Evolutionary conservation across 1,140 invertebrate genomes (phyloP).

Genomic region (Cardiocondyla obscurior): DNA sequence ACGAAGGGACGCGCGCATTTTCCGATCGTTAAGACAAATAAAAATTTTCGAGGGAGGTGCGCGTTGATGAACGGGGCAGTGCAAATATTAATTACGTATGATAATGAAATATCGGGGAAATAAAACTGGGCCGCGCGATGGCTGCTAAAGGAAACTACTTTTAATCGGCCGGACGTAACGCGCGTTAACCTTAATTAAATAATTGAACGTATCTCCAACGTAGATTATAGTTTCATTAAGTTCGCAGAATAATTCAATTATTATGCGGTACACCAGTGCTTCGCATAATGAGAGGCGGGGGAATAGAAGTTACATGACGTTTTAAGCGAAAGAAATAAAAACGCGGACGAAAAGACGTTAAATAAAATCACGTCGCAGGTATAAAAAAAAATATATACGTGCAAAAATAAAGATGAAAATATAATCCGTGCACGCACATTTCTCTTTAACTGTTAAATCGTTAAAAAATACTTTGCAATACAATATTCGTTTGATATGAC

Average conservation of each 20-base stretch:
- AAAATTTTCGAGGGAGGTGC: constrained; percentile 27
- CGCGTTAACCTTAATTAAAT: constrained; percentile 71
- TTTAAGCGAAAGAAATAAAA: constrained; percentile 17
- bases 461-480: background rate
- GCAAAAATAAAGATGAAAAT: background rate
- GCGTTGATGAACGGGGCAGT: background rate
- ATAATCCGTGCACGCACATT: background rate
- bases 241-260: constrained; percentile 12
- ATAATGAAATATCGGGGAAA: constrained; percentile 40
- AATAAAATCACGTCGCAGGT: background rate
- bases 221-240: constrained; percentile 20
- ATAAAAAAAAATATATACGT: background rate
- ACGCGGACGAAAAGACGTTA: background rate
- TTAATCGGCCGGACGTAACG: constrained; percentile 76
- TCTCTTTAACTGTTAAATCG: background rate
- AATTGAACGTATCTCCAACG: constrained; percentile 69
- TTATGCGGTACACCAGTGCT: background rate
- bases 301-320: constrained; percentile 12
- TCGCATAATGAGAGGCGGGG: background rate
- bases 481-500: background rate
- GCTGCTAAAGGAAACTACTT: constrained; percentile 35
- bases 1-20: constrained; percentile 13
- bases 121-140: constrained; percentile 21
- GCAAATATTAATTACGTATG: constrained; percentile 47
- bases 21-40: constrained; percentile 33